phyloP scores from a whole-genome alignment of 2,797 vertebrate genomes.

The Phylloscopus collybita region DNA sequence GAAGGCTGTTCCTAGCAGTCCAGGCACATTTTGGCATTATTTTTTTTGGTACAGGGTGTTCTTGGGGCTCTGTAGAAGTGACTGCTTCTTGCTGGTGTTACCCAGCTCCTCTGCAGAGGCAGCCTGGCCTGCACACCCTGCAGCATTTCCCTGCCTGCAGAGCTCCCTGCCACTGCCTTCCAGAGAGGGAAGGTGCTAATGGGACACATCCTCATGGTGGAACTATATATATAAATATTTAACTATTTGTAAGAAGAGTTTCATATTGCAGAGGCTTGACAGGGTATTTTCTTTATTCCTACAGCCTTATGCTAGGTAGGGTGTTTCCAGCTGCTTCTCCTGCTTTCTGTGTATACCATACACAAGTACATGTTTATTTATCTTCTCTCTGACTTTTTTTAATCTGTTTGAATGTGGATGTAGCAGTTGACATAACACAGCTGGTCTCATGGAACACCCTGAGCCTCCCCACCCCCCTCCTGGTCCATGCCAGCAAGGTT shows the following conservation, averaged over 20 bases:
- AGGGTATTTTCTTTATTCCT: neutral
- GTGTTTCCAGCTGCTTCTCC: neutral
- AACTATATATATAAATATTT: neutral
- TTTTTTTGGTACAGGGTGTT: neutral
- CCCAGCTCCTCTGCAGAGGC: neutral
- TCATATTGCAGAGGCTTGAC: neutral
- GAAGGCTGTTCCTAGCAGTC: neutral
- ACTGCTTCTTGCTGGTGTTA: neutral
- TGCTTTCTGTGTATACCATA: neutral
- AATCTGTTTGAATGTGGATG: neutral
- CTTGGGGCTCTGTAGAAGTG: neutral
- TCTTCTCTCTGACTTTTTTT: neutral
- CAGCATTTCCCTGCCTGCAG: neutral
- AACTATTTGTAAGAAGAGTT: neutral
- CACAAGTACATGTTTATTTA: neutral
- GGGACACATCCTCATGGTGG: neutral
- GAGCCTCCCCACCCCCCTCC: neutral
- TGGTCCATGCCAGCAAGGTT: neutral
- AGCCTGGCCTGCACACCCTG: neutral
- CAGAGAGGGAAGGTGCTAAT: neutral
- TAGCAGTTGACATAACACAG: neutral
- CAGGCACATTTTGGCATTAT: neutral
- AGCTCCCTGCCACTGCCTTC: neutral
- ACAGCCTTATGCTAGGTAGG: neutral
- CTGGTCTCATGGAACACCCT: neutral